Evolutionary conservation across 2,888 invertebrate species (phyloP), one percentile per base, ranked within the genome.

Genomic region (Flexamia atlantica): DNA sequence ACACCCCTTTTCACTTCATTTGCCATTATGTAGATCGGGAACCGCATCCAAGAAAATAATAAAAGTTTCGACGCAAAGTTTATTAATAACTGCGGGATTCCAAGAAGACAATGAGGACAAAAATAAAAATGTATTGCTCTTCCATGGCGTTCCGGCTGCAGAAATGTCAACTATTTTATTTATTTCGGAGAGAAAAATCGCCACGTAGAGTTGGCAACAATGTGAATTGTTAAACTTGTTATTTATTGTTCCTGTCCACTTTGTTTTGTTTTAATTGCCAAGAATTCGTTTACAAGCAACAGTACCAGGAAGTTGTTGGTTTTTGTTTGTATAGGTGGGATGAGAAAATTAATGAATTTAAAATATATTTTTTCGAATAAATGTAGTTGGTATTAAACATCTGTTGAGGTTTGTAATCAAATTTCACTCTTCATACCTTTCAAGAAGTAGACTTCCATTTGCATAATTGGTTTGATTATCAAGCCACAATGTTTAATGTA

Each of bases 121-220:
- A 57, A 79, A 79, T 79, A 79, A 64, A 64, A 64, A 64, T 64
- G 57, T 64, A 64, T 64, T 64, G 28, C 64, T 30, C 30, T 25
- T 79, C 46, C 17, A 32, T 32, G 79, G 20, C 50, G 57, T 79
- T 79, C 79, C 79, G 50, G 23, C 36, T 53, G 57, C 20, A 57
- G 79, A 79, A 79, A 50, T 79, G 79, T 57, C 79, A 79, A 79
- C 79, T 57, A 57, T 79, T 79, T 53, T 79, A 79, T 79, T 79
- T 79, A 79, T 79, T 79, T 57, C 32, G 5, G 20, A 57, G 79
- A 28, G 76, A 76, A 46, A 76, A 79, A 79, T 57, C 70, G 40
- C 70, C 36, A 76, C 76, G 50, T 76, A 36, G 40, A 40, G 42
- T 42, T 76, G 23, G 76, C 10, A 79, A 79, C 79, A 79, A 79